Percentiles rank a stretch among this genome's conserved stretches.
phyloP scores from a whole-genome alignment of 1,140 invertebrate species.

The Drosophila nigrodunni region DNA sequence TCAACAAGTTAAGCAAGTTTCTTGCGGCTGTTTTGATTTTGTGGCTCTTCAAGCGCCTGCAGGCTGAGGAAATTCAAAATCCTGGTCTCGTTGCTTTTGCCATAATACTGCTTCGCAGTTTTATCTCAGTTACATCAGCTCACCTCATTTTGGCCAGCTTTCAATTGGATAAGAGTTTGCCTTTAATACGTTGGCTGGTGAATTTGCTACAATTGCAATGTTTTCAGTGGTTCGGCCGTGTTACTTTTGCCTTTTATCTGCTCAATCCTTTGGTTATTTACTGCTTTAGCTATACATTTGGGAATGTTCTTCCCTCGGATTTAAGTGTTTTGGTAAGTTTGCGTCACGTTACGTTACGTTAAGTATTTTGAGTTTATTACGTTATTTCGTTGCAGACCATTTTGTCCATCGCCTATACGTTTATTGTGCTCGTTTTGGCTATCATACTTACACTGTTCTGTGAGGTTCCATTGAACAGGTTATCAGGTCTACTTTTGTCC shows the following conservation, averaged over 20 bases:
- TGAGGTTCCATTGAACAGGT: slow-evolving; percentile 49
- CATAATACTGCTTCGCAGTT: neutral
- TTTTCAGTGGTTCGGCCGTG: slow-evolving; percentile 34
- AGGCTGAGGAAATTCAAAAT: neutral
- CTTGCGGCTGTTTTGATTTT: neutral
- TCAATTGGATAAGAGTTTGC: neutral
- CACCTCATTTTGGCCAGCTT: slow-evolving; percentile 32
- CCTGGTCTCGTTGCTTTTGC: neutral
- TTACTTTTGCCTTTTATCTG: slow-evolving; percentile 58
- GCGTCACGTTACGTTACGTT: neutral
- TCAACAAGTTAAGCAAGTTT: slow-evolving; percentile 3
- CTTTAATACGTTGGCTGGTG: slow-evolving; percentile 26
- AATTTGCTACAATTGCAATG: slow-evolving; percentile 21
- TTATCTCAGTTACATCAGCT: neutral
- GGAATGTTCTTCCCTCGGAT: slow-evolving; percentile 25
- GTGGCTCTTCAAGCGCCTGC: neutral
- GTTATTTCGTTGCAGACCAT: slow-evolving; percentile 26
- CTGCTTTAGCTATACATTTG: slow-evolving; percentile 31
- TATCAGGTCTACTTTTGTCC: slow-evolving; percentile 25
- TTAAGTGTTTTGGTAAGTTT: slow-evolving; percentile 41
- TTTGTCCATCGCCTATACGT: slow-evolving; percentile 14
- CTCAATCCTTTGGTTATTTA: slow-evolving; percentile 51
- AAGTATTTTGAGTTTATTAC: neutral
- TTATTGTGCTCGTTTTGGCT: slow-evolving; percentile 21
- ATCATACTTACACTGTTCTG: slow-evolving; percentile 46